A percentile compares a stretch with the other conserved stretches of the same genome.
phyloP scores from a whole-genome alignment of 2,888 invertebrate genomes.

The Volucella inanis region DNA sequence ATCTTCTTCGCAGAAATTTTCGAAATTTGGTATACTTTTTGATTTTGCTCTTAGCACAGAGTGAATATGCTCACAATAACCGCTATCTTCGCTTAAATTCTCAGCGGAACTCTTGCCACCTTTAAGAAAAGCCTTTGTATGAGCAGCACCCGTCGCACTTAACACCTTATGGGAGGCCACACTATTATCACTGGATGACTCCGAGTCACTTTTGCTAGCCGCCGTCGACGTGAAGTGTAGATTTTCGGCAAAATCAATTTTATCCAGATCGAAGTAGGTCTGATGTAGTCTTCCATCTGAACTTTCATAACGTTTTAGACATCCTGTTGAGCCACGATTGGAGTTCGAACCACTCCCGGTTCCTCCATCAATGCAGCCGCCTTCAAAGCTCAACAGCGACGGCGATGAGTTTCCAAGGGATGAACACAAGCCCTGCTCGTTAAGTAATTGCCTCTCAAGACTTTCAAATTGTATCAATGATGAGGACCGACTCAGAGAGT shows the following conservation, averaged over 20 bases:
- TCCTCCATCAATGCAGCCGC: constrained; percentile 67
- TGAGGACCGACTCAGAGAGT: constrained; percentile 90
- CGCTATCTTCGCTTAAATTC: constrained; percentile 92
- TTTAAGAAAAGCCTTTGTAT: constrained; percentile 61
- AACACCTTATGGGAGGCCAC: constrained; percentile 75
- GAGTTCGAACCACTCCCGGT: constrained; percentile 78
- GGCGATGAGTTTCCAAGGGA: constrained; percentile 82
- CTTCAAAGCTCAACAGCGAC: constrained; percentile 81
- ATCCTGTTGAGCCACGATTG: constrained; percentile 80
- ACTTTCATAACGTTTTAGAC: constrained; percentile 81
- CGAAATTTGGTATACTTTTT: constrained; percentile 83
- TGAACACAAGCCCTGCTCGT: constrained; percentile 82
- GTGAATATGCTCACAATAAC: constrained; percentile 86
- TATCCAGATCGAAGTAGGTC: constrained; percentile 82
- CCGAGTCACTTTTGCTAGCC: constrained; percentile 56
- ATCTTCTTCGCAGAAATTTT: constrained; percentile 82
- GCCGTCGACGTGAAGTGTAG: constrained; percentile 72
- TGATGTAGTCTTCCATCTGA: constrained; percentile 81
- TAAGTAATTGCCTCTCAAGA: constrained; percentile 87
- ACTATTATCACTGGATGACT: constrained; percentile 75
- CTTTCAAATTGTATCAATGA: constrained; percentile 94
- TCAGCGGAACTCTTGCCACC: constrained; percentile 87
- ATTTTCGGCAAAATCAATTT: constrained; percentile 80
- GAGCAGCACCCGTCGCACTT: constrained; percentile 30
- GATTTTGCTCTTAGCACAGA: constrained; percentile 81